Conservation (phyloP, 2,797 vertebrate species). For the Cuniculus paca region DNA sequence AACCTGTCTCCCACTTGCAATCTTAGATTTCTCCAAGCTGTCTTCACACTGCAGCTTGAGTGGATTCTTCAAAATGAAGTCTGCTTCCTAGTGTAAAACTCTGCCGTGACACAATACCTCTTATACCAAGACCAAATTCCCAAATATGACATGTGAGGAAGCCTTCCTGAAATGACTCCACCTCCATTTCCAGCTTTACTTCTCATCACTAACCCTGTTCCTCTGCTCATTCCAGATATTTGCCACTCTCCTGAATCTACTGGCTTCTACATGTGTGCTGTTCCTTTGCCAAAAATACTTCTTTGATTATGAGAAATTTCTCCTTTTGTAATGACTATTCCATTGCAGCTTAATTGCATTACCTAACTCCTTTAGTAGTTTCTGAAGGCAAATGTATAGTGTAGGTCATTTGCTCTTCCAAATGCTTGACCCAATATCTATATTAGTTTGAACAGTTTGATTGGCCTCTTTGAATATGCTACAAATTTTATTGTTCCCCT, state of each 20-base stretch:
- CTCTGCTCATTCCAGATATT: not conserved
- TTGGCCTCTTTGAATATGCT: not conserved
- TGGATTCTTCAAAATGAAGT: not conserved
- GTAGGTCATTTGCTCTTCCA: not conserved
- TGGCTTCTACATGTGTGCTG: not conserved
- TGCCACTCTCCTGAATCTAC: not conserved
- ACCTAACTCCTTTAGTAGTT: not conserved
- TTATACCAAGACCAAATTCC: not conserved
- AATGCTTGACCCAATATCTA: not conserved
- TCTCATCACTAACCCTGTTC: not conserved
- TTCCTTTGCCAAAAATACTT: not conserved
- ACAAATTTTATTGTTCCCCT: not conserved
- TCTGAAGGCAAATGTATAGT: not conserved
- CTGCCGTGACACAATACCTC: not conserved
- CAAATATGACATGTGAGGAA: not conserved
- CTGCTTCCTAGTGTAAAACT: not conserved
- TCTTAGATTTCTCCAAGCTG: not conserved
- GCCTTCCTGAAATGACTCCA: not conserved
- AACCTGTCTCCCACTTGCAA: not conserved
- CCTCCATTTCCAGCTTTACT: not conserved
- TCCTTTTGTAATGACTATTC: not conserved
- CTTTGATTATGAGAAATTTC: conserved; percentile 1
- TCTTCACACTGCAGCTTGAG: not conserved
- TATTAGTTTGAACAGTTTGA: not conserved
- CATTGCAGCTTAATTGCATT: not conserved